Evolutionary conservation across 2,113 vertebrate species (phyloP).

Genomic region (Paraplagusia blochii): DNA sequence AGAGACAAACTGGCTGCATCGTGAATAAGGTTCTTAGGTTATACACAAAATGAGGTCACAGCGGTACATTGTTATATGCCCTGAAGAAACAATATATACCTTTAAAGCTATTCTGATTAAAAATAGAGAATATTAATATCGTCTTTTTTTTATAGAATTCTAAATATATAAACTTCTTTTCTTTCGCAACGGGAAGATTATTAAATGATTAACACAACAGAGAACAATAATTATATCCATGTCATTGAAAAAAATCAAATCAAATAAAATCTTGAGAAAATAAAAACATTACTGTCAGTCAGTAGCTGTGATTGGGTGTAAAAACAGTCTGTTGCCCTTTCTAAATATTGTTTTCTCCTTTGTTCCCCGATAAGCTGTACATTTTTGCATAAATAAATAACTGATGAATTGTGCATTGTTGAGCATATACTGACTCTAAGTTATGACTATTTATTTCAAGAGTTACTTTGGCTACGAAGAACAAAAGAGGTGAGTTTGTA

Average conservation of each 20-base stretch:
- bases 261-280: constrained; percentile 48
- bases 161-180: constrained; percentile 70
- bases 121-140: constrained; percentile 72
- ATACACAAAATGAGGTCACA: constrained; percentile 66
- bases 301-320: constrained; percentile 70
- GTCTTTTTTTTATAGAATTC: constrained; percentile 63
- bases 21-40: constrained; percentile 42
- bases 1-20: constrained; percentile 36
- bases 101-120: constrained; percentile 73
- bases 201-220: constrained; percentile 63
- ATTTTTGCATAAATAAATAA: constrained; percentile 80
- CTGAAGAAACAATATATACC: constrained; percentile 62
- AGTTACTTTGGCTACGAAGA: constrained; percentile 72
- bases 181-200: constrained; percentile 55
- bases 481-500: constrained; percentile 66
- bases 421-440: constrained; percentile 75
- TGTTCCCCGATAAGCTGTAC: constrained; percentile 72
- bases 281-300: constrained; percentile 71
- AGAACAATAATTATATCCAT: constrained; percentile 67
- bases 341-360: constrained; percentile 66
- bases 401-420: constrained; percentile 77
- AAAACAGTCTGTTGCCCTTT: constrained; percentile 76
- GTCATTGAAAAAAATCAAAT: constrained; percentile 63
- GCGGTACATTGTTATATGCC: constrained; percentile 61
- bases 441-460: constrained; percentile 49